Evolutionary conservation across 2,113 vertebrate genomes (phyloP), one percentile per base, ranked within the genome.

Genomic region (Crypturellus undulatus): DNA sequence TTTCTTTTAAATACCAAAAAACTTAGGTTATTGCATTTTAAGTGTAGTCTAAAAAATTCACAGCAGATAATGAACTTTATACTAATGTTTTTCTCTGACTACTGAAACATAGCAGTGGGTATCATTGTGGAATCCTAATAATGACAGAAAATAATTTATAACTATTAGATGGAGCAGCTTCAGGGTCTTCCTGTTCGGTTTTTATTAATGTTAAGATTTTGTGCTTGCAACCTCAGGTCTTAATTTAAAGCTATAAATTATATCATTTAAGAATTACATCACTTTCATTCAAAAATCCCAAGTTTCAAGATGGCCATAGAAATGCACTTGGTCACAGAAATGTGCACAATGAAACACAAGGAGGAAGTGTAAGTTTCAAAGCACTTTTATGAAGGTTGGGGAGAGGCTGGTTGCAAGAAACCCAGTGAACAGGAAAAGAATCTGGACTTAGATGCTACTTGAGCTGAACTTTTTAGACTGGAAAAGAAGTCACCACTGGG

Each of bases 21-120:
- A 82, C 95, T 92, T 93, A 86, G 85, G 71, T 79, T 45, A 78
- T 84, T 90, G 28, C 28, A 49, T 90, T 88, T 94, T 84, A 82
- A 95, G 89, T 62, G 79, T 84, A 36, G 32, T 59, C 72, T 42
- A 51, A 77, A 87, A 64, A 78, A 75, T 5, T 71, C 69, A 45
- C n/a, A 68, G n/a, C 69, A 95, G 92, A 95, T 96, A 96, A 96
- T 89, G 38, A 89, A 93, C 68, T 94, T 96, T 95, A 77, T 79
- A 84, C 94, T 70, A 69, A 65, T 14, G 30, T 90, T 77, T 80
- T 96, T 83, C 65, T 90, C 93, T 83, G 93, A 68, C 52, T 77
- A 28, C 63, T 69, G 92, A 90, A 90, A 95, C 0, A 25, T 70
- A 89, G 73, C 83, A 76, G 65, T 70, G 82, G 62, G 76, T 90